phyloP scores from a whole-genome alignment of 2,797 vertebrate species.

The Orientallactaga sibirica region DNA sequence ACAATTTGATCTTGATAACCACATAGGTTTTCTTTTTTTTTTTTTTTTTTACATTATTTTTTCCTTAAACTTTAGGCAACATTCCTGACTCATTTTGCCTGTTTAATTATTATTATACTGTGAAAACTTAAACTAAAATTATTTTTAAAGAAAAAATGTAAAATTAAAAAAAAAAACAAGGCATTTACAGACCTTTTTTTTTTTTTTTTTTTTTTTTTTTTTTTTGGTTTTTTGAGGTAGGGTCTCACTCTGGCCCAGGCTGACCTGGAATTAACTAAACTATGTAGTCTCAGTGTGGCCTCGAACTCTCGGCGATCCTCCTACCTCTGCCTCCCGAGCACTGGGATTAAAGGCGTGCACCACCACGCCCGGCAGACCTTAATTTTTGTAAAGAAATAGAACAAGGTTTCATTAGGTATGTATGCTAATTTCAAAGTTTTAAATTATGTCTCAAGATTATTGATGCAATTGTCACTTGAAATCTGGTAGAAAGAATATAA shows the following conservation, averaged over 20 bases:
- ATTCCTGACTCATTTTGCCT: conserved; percentile 8
- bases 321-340: too few species aligned
- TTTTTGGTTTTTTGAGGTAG: too few species aligned
- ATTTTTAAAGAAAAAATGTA: neutral
- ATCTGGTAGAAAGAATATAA: neutral
- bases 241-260: too few species aligned
- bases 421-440: conserved; percentile 31
- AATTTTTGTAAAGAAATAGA: neutral
- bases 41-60: neutral
- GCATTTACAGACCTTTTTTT: neutral
- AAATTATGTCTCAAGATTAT: neutral
- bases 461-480: conserved; percentile 6
- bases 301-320: too few species aligned
- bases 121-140: conserved; percentile 39
- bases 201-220: too few species aligned
- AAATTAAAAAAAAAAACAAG: neutral
- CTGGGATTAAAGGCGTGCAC: too few species aligned
- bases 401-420: neutral
- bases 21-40: conserved; percentile 35
- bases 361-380: too few species aligned
- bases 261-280: too few species aligned
- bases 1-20: conserved; percentile 76
- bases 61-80: neutral
- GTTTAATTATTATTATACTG: conserved; percentile 58
- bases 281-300: too few species aligned